Base-by-base conservation (phyloP, 2,797 vertebrate species). In the Melanotaenia parkinsoni region DNA sequence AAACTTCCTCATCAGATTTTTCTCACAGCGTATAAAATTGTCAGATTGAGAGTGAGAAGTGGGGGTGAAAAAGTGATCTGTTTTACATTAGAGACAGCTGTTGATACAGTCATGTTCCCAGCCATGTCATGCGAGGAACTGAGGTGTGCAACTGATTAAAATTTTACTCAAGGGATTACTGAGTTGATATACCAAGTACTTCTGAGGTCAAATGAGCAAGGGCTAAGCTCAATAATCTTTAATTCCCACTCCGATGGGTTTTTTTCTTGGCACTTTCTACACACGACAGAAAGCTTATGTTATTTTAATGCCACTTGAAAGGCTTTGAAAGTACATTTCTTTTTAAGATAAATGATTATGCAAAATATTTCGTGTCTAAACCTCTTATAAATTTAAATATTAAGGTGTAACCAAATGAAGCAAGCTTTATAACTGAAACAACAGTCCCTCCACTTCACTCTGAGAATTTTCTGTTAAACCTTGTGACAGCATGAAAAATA, bases 161-260 rank as follows among this genome's bases (percentile, higher is more conserved):
- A 82, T 62, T 76, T 74, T 74, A 74, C 81, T 74, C 81, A 4
- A 16, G 71, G 85, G 87, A 91, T 91, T 90, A 90, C 70, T 80
- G 87, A 87, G 75, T 84, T 80, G 76, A 77, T 85, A 84, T 88
- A 88, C 68, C n/a, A 65, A 90, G 82, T 83, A 74, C 87, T 92
- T 88, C 85, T 65, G 74, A 87, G 92, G 86, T 93, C 91, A 91
- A 90, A 62, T 73, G 82, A 86, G 82, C 69, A 79, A 74, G 60
- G 73, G 85, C 78, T 93, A 84, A 91, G 82, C 82, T 88, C 74
- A 89, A 76, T 92, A 90, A 90, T 87, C 90, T 89, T 87, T 90
- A 91, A 90, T 91, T 90, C 88, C 65, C 62, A 69, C 78, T 85
- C 81, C 85, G 86, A 88, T 82, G 77, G 81, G 80, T 62, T 83